These are phyloP conservation scores for Tyto alba DNA, from an alignment of 2,113 vertebrate genomes.

Conservation along the genomic window DNA sequence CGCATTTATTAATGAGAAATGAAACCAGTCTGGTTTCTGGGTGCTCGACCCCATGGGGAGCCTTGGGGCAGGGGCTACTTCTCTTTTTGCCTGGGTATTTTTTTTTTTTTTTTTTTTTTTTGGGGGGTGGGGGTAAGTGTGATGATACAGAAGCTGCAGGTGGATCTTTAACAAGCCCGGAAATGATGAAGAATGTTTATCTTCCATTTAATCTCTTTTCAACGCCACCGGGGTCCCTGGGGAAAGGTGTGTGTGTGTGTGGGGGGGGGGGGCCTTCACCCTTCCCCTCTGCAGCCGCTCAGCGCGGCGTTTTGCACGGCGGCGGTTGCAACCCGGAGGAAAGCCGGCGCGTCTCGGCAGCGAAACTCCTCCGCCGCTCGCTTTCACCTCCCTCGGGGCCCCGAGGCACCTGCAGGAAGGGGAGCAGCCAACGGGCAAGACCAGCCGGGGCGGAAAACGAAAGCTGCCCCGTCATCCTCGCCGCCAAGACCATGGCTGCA, in stretches of 20 bases:
- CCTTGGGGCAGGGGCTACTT: neutral
- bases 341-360: neutral
- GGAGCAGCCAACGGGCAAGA: neutral
- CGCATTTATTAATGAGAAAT: neutral
- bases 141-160: neutral
- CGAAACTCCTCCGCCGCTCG: neutral
- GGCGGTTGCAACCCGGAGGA: rapidly evolving
- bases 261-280: no score
- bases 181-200: neutral
- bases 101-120: neutral
- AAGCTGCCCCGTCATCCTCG: neutral
- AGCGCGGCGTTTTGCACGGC: rapidly evolving
- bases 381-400: neutral
- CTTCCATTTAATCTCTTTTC: neutral
- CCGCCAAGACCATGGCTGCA: constrained; percentile 17
- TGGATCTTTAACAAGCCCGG: neutral
- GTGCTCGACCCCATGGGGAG: neutral
- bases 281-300: neutral
- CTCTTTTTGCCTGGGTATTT: neutral
- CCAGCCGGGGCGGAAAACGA: neutral
- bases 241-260: no score
- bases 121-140: neutral
- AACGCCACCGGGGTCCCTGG: rapidly evolving
- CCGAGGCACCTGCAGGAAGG: neutral
- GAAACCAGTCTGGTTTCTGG: neutral